Evolutionary conservation across 2,888 invertebrate genomes (phyloP).

Genomic region (Pocota personata): DNA sequence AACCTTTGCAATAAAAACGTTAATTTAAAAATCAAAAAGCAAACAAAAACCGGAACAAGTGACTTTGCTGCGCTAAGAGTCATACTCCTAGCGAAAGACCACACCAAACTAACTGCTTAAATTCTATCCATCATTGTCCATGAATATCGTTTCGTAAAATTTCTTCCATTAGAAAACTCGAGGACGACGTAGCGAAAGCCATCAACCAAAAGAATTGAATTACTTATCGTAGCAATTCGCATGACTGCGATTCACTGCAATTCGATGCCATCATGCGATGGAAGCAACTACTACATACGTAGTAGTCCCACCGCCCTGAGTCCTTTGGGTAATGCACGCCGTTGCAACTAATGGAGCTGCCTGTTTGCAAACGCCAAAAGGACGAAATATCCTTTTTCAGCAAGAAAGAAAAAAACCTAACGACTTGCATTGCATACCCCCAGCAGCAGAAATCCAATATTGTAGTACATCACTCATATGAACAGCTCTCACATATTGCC

Average conservation of each 20-base stretch:
- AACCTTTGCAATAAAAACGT: background rate
- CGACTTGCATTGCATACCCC: constrained; percentile 19
- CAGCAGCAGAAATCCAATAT: constrained; percentile 52
- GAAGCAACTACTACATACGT: background rate
- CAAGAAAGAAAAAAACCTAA: background rate
- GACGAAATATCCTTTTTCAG: constrained; percentile 45
- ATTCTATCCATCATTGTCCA: constrained; percentile 34
- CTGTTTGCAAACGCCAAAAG: constrained; percentile 29
- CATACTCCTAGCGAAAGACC: background rate
- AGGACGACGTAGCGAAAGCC: constrained; percentile 16
- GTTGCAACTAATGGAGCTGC: constrained; percentile 62
- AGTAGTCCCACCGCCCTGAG: background rate
- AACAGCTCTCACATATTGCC: constrained; percentile 22
- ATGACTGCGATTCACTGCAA: constrained; percentile 44
- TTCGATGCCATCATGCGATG: constrained; percentile 15
- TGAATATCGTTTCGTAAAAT: constrained; percentile 8
- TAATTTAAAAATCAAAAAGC: background rate
- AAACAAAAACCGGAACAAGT: background rate
- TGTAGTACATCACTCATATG: constrained; percentile 31
- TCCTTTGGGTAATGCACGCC: constrained; percentile 42
- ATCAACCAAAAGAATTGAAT: constrained; percentile 63
- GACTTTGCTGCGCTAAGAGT: background rate
- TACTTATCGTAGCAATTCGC: constrained; percentile 47
- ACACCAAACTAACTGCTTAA: constrained; percentile 12
- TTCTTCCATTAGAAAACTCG: constrained; percentile 5